Base-by-base conservation (phyloP, 2,113 vertebrate genomes). In the Peucedramus taeniatus region DNA sequence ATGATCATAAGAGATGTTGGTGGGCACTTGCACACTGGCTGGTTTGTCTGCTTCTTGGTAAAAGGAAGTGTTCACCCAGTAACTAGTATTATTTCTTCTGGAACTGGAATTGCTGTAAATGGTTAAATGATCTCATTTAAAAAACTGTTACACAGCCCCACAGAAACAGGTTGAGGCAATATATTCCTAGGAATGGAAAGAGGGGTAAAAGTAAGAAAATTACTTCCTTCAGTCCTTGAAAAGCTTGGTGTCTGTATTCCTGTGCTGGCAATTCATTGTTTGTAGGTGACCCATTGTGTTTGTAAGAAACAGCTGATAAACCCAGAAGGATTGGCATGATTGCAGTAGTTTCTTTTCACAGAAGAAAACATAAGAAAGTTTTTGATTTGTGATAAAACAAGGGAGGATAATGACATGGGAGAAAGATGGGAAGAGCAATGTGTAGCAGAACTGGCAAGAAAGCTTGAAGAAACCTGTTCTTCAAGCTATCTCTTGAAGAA, bases 251-350 rank as follows among this genome's bases (percentile, higher is more conserved):
- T 49, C 42, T 76, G 11, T 40, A 75, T 57, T 42, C 30, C 24
- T 30, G 5, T 39, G 13, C 42, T 40, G 35, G 8, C 7, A 50
- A 9, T 42, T 26, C 0, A 0, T 50, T 66, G 13, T 42, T 35
- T 76, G 35, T 66, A 17, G 44, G 35, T 56, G 15, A 49, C 16
- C 30, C 26, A 26, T 14, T 49, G 13, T 49, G 8, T 56, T 75
- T 56, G 3, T 57, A 30, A 66, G 35, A 65, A 66, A 21, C 13
- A 40, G 6, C 5, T 49, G 20, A 35, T 35, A 57, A 40, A 4
- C 7, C 30, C 60, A 49, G 51, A 35, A 49, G 20, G 35, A 66
- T 66, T 59, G 31, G 11, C 16, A 21, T 66, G 16, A 50, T 35
- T 26, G 16, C 20, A 86, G 13, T 50, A 31, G 44, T 42, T 86